Conservation (phyloP, 2,113 vertebrate species). For the Malurus alboscapulatus region DNA sequence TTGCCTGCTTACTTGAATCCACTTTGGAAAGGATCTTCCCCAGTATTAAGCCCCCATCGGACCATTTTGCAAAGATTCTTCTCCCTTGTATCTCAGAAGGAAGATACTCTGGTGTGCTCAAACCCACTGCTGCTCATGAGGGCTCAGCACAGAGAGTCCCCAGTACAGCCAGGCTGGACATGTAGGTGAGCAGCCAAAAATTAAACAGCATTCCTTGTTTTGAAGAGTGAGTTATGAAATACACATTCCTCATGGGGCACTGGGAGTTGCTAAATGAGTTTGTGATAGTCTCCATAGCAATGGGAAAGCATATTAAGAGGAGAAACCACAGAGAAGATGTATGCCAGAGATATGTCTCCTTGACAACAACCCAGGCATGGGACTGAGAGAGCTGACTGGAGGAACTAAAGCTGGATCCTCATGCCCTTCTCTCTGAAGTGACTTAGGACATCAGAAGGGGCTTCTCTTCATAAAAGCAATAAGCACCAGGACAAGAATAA, state of each 20-base stretch:
- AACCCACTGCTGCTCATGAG: background rate
- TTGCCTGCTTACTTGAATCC: background rate
- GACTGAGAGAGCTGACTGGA: background rate
- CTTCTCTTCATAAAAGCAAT: background rate
- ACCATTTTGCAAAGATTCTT: background rate
- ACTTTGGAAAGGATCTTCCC: background rate
- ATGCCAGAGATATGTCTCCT: constrained; percentile 59
- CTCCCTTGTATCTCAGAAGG: background rate
- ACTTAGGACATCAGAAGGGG: background rate
- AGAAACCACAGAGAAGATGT: constrained; percentile 43
- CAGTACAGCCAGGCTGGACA: background rate
- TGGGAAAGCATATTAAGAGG: constrained; percentile 42
- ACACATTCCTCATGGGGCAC: background rate
- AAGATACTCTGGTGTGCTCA: background rate
- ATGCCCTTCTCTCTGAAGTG: background rate
- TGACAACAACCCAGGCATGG: constrained; percentile 42
- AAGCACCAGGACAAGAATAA: background rate
- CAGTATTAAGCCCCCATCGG: too few relatives aligned
- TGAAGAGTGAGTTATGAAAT: constrained; percentile 34
- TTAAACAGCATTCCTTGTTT: background rate
- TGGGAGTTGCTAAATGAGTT: constrained; percentile 50
- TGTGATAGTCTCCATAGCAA: constrained; percentile 67
- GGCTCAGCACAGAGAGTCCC: background rate
- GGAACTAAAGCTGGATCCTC: constrained; percentile 22
- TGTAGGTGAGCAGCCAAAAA: constrained; percentile 11